Evolutionary conservation across 2,888 invertebrate genomes (phyloP), one percentile per base, ranked within the genome.

Genomic region (Melitaea athalia): DNA sequence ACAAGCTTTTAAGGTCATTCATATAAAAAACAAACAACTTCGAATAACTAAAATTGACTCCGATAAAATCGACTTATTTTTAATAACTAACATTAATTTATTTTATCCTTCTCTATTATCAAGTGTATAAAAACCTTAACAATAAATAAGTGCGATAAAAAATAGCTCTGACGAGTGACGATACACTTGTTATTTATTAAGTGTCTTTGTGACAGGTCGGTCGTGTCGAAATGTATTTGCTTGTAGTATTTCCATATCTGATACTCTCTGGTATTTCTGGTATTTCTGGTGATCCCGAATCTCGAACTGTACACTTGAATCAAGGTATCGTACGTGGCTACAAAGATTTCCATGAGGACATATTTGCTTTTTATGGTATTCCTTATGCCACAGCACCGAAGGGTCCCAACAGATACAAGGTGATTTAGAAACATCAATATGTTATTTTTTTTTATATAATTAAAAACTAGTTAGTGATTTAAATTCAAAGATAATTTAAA

Each of bases 341-440:
- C 60, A 76, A 75, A 33, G 77, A 80, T 6, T 74, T 77, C 0
- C 70, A 69, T 6, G 69, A 73, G 5, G 77, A 77, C 10, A 69
- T 83, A 3, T 87, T 75, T 63, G 68, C 72, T 0, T 88, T 85
- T 66, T 79, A 81, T 57, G 79, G 81, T 50, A 85, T 88, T 10
- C 87, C 87, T 0, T 88, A 87, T 50, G 88, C 87, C 0, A 85
- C 81, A n/a, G 82, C 80, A 2, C 88, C 87, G 0, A 81, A 77
- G 5, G 86, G 85, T 1, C 45, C 57, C 0, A 57, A 84, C n/a
- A 81, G 75, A 69, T 87, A 81, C 70, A 83, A 84, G 81, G 85
- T 85, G 63, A 17, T 33, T 38, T 2, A 2, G 8, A 45, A 10
- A 14, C 5, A 0, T 45, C 11, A 12, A 7, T 45, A 11, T 0